Conservation (phyloP, 1,140 invertebrate species). For the Cecropterus lyciades region DNA sequence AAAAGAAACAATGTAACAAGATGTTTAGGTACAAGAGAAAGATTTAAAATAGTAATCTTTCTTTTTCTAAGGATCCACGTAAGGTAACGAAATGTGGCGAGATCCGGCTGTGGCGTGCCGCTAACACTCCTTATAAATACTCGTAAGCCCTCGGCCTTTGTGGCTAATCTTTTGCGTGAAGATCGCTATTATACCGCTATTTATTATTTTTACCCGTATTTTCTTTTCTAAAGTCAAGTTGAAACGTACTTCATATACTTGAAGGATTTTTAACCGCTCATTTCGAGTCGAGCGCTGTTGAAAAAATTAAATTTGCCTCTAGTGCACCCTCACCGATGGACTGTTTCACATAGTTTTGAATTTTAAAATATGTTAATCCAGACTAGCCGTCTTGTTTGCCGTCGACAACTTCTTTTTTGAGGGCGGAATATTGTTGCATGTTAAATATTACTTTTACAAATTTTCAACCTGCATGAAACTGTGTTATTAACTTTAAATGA, state of each 20-base stretch:
- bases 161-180: conserved; percentile 82
- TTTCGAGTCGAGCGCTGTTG: conserved; percentile 54
- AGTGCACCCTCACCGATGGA: conserved; percentile 59
- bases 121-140: conserved; percentile 82
- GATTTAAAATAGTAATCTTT: conserved; percentile 40
- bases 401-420: conserved; percentile 29
- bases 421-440: conserved; percentile 22
- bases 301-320: conserved; percentile 68
- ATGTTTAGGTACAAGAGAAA: conserved; percentile 10
- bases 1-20: conserved; percentile 4
- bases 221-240: conserved; percentile 74
- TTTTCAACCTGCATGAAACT: conserved; percentile 22
- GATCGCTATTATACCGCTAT: conserved; percentile 81
- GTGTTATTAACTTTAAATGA: conserved; percentile 22
- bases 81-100: conserved; percentile 51
- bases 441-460: conserved; percentile 30
- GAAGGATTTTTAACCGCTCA: conserved; percentile 55
- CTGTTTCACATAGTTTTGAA: conserved; percentile 67
- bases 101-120: conserved; percentile 66
- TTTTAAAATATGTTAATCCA: conserved; percentile 71
- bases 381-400: conserved; percentile 33
- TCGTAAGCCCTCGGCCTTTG: conserved; percentile 78
- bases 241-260: conserved; percentile 68
- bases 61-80: conserved; percentile 41
- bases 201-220: conserved; percentile 79